Evolutionary conservation across 2,888 invertebrate species (phyloP), one percentile per base, ranked within the genome.

Genomic region (Diplolepis rosae): DNA sequence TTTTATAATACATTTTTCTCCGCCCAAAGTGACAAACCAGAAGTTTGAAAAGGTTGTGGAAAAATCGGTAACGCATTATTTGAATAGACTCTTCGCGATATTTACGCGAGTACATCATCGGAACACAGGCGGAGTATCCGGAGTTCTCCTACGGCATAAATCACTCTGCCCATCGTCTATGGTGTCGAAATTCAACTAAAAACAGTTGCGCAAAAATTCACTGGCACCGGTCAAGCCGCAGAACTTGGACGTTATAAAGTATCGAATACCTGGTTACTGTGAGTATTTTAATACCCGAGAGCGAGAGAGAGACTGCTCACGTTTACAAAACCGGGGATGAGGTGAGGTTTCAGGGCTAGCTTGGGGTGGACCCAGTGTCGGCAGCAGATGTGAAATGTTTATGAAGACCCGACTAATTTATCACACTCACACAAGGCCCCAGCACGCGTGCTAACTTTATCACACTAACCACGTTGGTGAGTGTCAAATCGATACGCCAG

Each of bases 361-460:
- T 35, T 68, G 51, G 68, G 56, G 69, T 50, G 65, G 48, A 22
- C 24, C 66, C 30, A 28, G 70, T 85, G 87, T 87, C 85, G 84
- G 84, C 85, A 83, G 77, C 87, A 87, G 86, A 85, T 86, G 87
- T 85, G 85, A 87, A 87, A 87, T 87, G 87, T 87, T 87, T 86
- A 87, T 87, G 87, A 87, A 87, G 84, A 83, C 85, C 81, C 82
- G 83, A 84, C 85, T 87, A 87, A 87, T 87, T 87, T 87, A 87
- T 87, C 76, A 70, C 79, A 70, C 74, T 73, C 72, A 66, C 66
- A 67, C 56, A 52, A 24, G 61, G 61, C 35, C 35, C 35, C 3
- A 3, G 24, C 24, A 39, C 13, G 61, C 61, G 13, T 61, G 39
- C 45, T 18, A 7, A 18, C 39, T 61, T 39, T 61, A 61, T 61